Evolutionary conservation across 35 echinoderm and acorn worm species (phyloP), one percentile per base, ranked within the genome.

Genomic region (Chiridota heheva): DNA sequence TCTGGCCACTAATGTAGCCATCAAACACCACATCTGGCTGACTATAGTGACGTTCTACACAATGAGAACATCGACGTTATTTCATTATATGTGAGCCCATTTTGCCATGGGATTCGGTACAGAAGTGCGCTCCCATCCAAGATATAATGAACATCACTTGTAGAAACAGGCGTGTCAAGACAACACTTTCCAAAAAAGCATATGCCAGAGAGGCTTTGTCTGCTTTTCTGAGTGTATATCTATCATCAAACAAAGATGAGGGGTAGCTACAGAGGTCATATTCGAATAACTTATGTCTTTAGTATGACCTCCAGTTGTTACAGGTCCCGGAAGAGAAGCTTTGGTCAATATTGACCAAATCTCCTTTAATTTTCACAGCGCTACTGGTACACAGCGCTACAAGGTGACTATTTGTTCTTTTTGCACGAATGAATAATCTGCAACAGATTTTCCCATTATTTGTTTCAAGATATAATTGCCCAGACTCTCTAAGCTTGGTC

Each of bases 201-300:
- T 73, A 69, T 17, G 77, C 69, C 0, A 89, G 42, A n/a, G 15
- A 5, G 32, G 67, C 13, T 63, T 89, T 82, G 34, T 89, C 34
- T n/a, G 67, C 60, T 29, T 39, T 1, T 17, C 66, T 4, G 0
- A 42, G 48, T 3, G 68, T 5, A 8, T 3, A 29, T 18, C 22
- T 30, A 20, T 40, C 27, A 2, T 84, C 80, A 84, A 90, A 90
- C 16, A 84, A 53, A 22, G 88, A 80, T 48, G 80, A 44, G 1
- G 88, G 88, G 25, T 90, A 49, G 59, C 58, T 90, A 51, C 88
- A 83, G n/a, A 90, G 59, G 33, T 90, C 88, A 58, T 90, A 78
- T 30, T 76, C 44, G 40, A 90, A 90, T 3, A 51, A 27, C 3
- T 25, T 6, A 71, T 16, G 38, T 61, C 1, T 4, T 60, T 24